These are phyloP conservation scores for Gallinago paraguaiae DNA, from an alignment of 2,113 vertebrate genomes.

Conservation along the genomic window DNA sequence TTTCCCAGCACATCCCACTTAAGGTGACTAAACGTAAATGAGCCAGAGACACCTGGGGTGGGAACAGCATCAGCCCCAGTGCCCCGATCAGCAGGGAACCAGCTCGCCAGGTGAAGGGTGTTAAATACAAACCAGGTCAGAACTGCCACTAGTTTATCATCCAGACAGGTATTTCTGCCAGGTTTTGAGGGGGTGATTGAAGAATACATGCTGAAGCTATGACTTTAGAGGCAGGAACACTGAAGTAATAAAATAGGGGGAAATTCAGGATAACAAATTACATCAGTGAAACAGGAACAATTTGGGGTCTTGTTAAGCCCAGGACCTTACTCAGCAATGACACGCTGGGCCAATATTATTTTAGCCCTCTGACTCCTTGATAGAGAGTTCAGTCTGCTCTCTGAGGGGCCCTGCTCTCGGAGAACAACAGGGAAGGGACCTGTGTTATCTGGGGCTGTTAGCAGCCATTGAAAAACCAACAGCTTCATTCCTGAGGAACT, in stretches of 20 bases:
- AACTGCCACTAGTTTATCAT: not conserved
- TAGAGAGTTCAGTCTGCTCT: not conserved
- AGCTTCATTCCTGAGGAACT: not conserved
- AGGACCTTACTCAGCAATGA: constrained; percentile 23
- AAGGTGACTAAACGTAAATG: not conserved
- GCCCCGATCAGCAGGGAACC: not conserved
- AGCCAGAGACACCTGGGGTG: not conserved
- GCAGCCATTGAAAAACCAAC: not conserved
- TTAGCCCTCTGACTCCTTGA: constrained; percentile 44
- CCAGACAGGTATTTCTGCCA: not conserved
- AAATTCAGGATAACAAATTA: constrained; percentile 35
- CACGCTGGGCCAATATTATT: constrained; percentile 33
- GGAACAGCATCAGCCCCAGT: not conserved
- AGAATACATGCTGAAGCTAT: not conserved
- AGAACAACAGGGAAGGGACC: not conserved
- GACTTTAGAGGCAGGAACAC: not conserved
- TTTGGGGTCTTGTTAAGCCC: constrained; percentile 24
- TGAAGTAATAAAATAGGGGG: not conserved
- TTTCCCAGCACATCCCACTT: not conserved
- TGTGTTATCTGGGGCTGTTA: not conserved
- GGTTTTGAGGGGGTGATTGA: not conserved
- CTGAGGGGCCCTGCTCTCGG: not conserved
- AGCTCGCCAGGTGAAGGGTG: not conserved
- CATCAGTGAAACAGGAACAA: constrained; percentile 31
- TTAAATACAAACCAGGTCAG: not conserved